Evolutionary conservation across 2,797 vertebrate species (phyloP).

Genomic region (Cheirogaleus major): DNA sequence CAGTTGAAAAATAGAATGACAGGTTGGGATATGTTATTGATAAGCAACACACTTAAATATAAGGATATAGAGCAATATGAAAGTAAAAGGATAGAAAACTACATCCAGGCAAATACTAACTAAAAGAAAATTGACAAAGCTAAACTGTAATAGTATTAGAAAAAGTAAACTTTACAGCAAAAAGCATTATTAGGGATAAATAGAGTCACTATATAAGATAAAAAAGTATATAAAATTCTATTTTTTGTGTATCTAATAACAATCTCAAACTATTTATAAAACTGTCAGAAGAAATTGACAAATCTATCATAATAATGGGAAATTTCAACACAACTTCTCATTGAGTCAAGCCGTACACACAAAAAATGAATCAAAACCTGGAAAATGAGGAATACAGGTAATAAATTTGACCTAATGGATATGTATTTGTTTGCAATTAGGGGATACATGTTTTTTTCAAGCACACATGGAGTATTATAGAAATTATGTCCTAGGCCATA

Average conservation of each 20-base stretch:
- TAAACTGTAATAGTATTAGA: neutral
- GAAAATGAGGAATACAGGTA: neutral
- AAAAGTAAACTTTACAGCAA: neutral
- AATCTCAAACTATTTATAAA: constrained; percentile 28
- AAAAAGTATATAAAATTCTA: neutral
- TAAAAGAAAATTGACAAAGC: neutral
- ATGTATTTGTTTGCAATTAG: neutral
- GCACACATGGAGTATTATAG: neutral
- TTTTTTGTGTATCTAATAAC: neutral
- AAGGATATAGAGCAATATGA: neutral
- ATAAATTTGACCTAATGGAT: neutral
- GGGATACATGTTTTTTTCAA: neutral
- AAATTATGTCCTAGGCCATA: neutral
- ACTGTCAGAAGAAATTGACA: neutral
- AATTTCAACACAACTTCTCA: neutral
- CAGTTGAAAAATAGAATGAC: neutral
- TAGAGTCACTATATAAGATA: neutral
- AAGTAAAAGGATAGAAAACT: neutral
- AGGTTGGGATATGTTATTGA: neutral
- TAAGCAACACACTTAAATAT: neutral
- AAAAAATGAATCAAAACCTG: neutral
- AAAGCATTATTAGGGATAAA: neutral
- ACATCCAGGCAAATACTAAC: neutral
- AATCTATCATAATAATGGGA: neutral
- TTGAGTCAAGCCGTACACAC: neutral